Evolutionary conservation across 2,888 invertebrate genomes (phyloP), one percentile per base, ranked within the genome.

Genomic region (Microchrysa polita): DNA sequence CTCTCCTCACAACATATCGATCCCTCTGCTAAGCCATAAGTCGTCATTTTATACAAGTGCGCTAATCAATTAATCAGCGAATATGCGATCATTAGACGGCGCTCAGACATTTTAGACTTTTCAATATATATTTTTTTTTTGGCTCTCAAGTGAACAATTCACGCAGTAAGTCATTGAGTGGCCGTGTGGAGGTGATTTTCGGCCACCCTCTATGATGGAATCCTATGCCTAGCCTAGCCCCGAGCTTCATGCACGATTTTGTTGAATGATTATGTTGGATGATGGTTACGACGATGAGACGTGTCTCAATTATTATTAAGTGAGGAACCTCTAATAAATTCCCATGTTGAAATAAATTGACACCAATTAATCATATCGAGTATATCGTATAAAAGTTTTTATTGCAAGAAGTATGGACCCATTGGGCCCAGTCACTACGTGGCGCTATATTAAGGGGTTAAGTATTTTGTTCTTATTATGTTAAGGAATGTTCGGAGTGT

Each of bases 311-410:
- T 65, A 61, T 61, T 61, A 65, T 34, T 53, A 57, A 34, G n/a
- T n/a, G n/a, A n/a, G 40, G 40, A 69, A 69, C 57, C 69, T 55
- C 69, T 67, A 18, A 57, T 69, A 57, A 55, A 57, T 69, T 69
- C 57, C 18, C 57, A 55, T 57, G 69, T 57, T 55, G 57, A 65
- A 65, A 67, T 65, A 72, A 74, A 74, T 74, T 72, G 74, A 74
- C 69, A 71, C 74, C 74, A 71, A 74, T 74, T 74, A 74, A 72
- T 74, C 74, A 72, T 57, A 55, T 65, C 34, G 18, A 55, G 55
- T 18, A 55, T 55, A n/a, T n/a, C n/a, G n/a, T n/a, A n/a, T n/a
- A n/a, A n/a, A n/a, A n/a, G n/a, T n/a, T n/a, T n/a, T n/a, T n/a
- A n/a, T n/a, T n/a, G n/a, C n/a, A n/a, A n/a, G n/a, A n/a, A n/a